These are phyloP conservation scores for Argentina silus DNA, from an alignment of 2,797 vertebrate genomes.

Conservation along the genomic window DNA sequence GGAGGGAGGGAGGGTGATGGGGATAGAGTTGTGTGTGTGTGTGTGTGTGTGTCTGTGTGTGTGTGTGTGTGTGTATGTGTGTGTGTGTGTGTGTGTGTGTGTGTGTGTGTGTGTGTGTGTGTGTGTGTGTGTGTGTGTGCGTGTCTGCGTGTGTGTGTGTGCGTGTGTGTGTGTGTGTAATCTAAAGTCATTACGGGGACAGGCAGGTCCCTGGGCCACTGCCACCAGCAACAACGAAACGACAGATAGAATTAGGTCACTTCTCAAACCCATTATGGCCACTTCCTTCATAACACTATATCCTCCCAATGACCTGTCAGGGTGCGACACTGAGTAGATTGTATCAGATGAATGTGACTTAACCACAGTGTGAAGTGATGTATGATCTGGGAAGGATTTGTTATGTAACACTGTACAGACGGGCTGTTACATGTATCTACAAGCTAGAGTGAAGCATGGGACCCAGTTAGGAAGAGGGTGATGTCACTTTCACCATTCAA, in stretches of 20 bases:
- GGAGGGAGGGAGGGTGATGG: background rate
- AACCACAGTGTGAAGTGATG: background rate
- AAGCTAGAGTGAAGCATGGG: background rate
- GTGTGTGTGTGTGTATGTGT: background rate
- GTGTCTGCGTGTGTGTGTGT: no score
- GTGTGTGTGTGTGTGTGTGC: background rate
- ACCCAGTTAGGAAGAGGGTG: background rate
- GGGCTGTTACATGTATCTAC: background rate
- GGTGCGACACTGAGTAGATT: background rate
- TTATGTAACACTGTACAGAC: background rate
- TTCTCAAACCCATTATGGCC: background rate
- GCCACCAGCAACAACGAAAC: background rate
- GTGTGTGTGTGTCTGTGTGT: no score
- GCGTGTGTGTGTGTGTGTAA: background rate
- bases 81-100: background rate
- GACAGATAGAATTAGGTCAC: background rate
- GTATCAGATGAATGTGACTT: background rate
- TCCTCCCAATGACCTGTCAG: background rate
- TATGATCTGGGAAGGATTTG: background rate
- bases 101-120: background rate
- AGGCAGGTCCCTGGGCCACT: no score
- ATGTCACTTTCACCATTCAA: conserved; percentile 3
- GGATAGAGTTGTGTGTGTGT: background rate
- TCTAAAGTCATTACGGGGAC: background rate
- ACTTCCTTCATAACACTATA: background rate